Conservation (phyloP, 2,888 invertebrate genomes). For the Linnaemya vulpina region DNA sequence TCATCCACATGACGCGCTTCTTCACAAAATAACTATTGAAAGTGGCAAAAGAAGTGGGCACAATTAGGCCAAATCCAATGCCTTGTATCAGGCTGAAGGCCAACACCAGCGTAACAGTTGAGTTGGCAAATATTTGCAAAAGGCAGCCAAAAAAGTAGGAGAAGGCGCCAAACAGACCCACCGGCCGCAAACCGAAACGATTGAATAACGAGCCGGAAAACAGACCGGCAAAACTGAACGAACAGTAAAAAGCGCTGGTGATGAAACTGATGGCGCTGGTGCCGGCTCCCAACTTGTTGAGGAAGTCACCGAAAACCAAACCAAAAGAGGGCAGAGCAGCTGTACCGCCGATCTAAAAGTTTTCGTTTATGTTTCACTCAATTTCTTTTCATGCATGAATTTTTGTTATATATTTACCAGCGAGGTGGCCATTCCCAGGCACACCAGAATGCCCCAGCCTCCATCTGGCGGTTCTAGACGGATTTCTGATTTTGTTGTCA, state of each 20-base stretch:
- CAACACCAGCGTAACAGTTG: slow-evolving; percentile 86
- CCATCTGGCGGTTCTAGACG: slow-evolving; percentile 86
- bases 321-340: slow-evolving; percentile 88
- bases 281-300: slow-evolving; percentile 86
- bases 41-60: slow-evolving; percentile 88
- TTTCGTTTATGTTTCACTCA: neutral
- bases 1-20: slow-evolving; percentile 89
- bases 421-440: slow-evolving; percentile 88
- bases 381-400: neutral
- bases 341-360: slow-evolving; percentile 86
- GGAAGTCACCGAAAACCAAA: slow-evolving; percentile 88
- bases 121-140: slow-evolving; percentile 86
- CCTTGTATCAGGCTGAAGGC: slow-evolving; percentile 88
- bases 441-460: slow-evolving; percentile 91
- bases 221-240: slow-evolving; percentile 85
- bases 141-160: slow-evolving; percentile 87
- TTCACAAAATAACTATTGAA: slow-evolving; percentile 90
- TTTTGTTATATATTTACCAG: slow-evolving; percentile 86
- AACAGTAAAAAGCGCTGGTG: slow-evolving; percentile 86
- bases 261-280: slow-evolving; percentile 88
- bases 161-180: slow-evolving; percentile 87
- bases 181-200: slow-evolving; percentile 86
- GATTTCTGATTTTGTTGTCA: slow-evolving; percentile 70
- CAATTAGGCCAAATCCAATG: slow-evolving; percentile 88
- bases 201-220: slow-evolving; percentile 87